Percentiles rank a stretch among this genome's conserved stretches.
phyloP scores from a whole-genome alignment of 2,797 vertebrate genomes.

The Gymnodraco acuticeps region DNA sequence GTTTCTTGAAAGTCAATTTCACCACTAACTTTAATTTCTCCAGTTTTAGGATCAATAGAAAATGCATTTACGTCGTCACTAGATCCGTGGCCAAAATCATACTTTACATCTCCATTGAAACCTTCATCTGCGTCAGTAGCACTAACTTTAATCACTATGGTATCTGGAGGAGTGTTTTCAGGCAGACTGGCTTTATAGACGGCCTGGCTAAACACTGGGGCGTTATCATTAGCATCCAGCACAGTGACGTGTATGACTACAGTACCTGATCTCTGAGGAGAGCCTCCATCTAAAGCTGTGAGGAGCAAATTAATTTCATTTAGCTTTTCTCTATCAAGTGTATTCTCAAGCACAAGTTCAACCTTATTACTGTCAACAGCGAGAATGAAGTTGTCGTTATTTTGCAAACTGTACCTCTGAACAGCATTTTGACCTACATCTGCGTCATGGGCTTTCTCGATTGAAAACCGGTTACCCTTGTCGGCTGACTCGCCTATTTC shows the following conservation, averaged over 20 bases:
- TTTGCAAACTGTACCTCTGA: slow-evolving; percentile 50
- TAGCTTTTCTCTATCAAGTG: slow-evolving; percentile 52
- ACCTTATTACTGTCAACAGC: slow-evolving; percentile 35
- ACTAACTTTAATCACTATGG: slow-evolving; percentile 60
- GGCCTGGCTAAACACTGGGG: slow-evolving; percentile 74
- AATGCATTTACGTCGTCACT: slow-evolving; percentile 34
- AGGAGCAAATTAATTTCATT: slow-evolving; percentile 38
- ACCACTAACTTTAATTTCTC: too few relatives aligned
- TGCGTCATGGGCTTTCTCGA: slow-evolving; percentile 81
- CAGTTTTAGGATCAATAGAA: slow-evolving; percentile 27
- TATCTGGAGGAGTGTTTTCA: slow-evolving; percentile 71
- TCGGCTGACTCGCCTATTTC: neutral
- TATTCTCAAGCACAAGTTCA: slow-evolving; percentile 43
- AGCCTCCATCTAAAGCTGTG: slow-evolving; percentile 66
- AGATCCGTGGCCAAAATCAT: slow-evolving; percentile 58
- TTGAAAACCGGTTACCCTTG: slow-evolving; percentile 69
- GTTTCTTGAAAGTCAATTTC: too few relatives aligned
- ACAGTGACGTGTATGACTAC: slow-evolving; percentile 56
- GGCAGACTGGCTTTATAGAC: slow-evolving; percentile 72
- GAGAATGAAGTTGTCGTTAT: slow-evolving; percentile 52
- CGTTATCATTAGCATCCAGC: slow-evolving; percentile 82
- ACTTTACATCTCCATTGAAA: slow-evolving; percentile 76
- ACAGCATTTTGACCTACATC: slow-evolving; percentile 80
- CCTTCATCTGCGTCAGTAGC: slow-evolving; percentile 79
- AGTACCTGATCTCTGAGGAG: slow-evolving; percentile 65